These are phyloP conservation scores for Poeciliopsis occidentalis DNA, from an alignment of 2,113 vertebrate genomes.

Conservation along the genomic window DNA sequence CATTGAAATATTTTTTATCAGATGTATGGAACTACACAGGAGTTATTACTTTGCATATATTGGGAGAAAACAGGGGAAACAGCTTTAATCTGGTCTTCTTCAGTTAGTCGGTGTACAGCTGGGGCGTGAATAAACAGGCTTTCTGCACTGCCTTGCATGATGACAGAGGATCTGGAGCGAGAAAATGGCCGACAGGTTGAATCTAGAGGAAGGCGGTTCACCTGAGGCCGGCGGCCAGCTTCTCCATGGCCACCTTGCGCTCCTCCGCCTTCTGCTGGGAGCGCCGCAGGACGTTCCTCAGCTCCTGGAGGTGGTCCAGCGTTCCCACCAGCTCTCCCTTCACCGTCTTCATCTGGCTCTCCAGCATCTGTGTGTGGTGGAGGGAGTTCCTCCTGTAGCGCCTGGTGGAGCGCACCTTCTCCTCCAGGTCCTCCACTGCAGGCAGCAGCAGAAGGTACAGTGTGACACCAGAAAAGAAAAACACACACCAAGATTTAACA, in stretches of 20 bases:
- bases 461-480: neutral
- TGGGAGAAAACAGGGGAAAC: neutral
- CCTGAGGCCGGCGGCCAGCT: slow-evolving; percentile 88
- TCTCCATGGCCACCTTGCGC: slow-evolving; percentile 83
- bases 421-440: slow-evolving; percentile 88
- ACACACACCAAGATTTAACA: too few species aligned
- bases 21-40: neutral
- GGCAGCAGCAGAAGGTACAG: neutral
- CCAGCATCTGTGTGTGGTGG: slow-evolving; percentile 86
- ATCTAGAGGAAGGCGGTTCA: slow-evolving; percentile 59
- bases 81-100: slow-evolving; percentile 12
- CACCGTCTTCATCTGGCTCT: slow-evolving; percentile 87
- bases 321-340: slow-evolving; percentile 85
- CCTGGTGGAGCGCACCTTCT: slow-evolving; percentile 85
- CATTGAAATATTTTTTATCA: neutral
- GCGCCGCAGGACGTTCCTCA: slow-evolving; percentile 84
- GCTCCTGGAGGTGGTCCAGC: slow-evolving; percentile 85
- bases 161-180: neutral
- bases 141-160: neutral
- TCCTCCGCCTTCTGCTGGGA: slow-evolving; percentile 89
- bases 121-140: neutral
- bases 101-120: neutral
- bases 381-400: slow-evolving; percentile 82
- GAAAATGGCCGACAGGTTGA: slow-evolving; percentile 1
- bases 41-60: neutral